Conservation (phyloP, 2,888 invertebrate genomes). For the Panorpa germanica region DNA sequence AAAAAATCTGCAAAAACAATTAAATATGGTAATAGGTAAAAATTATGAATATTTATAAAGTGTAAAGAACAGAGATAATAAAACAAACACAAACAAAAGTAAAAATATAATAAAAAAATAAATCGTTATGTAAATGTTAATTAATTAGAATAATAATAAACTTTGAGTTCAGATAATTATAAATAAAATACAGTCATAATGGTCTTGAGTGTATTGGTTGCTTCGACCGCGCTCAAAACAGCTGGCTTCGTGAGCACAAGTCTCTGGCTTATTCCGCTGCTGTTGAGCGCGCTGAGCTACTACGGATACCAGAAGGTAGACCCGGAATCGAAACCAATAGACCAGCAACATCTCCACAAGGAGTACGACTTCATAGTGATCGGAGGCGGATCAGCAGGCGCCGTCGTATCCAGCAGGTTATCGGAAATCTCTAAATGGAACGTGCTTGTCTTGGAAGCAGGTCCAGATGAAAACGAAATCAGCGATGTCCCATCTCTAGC, state of each 20-base stretch:
- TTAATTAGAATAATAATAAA: neutral
- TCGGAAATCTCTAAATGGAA: constrained; percentile 61
- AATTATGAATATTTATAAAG: no score
- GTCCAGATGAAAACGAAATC: constrained; percentile 75
- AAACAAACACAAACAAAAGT: constrained; percentile 2
- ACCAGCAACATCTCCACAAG: constrained; percentile 41
- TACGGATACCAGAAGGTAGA: constrained; percentile 64
- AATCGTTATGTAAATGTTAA: neutral
- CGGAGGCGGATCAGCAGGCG: constrained; percentile 79
- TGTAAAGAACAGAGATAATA: constrained; percentile 3
- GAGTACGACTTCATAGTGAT: constrained; percentile 74
- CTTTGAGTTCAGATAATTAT: no score
- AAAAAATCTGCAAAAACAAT: no score
- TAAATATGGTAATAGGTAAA: no score
- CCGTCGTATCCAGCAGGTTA: constrained; percentile 67
- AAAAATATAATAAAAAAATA: constrained; percentile 1
- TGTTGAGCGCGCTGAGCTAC: constrained; percentile 64
- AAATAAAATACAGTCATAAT: no score
- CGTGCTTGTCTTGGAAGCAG: constrained; percentile 63
- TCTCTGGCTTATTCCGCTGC: constrained; percentile 65
- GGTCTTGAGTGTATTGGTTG: constrained; percentile 55
- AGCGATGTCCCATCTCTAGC: constrained; percentile 75
- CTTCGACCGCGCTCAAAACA: constrained; percentile 62
- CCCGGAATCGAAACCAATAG: constrained; percentile 57
- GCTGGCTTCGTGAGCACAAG: constrained; percentile 58